A percentile compares a stretch with the other conserved stretches of the same genome.
phyloP scores from a whole-genome alignment of 2,797 vertebrate genomes.

The Triplophysa bombifrons region DNA sequence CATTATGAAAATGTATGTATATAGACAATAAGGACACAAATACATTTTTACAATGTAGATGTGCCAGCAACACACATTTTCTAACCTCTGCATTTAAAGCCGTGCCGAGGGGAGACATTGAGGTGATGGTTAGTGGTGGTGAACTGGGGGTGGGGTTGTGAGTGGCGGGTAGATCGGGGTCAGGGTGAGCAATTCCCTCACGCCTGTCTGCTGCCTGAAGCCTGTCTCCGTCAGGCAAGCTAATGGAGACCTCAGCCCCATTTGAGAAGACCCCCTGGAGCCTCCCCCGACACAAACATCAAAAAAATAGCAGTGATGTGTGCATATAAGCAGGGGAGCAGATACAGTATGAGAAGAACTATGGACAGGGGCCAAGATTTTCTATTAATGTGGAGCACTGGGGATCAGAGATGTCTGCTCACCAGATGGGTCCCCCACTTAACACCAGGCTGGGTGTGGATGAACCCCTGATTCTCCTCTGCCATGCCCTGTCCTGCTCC shows the following conservation, averaged over 20 bases:
- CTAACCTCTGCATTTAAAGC: slow-evolving; percentile 29
- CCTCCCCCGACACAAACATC: slow-evolving; percentile 9
- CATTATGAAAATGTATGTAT: no score
- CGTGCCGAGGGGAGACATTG: not conserved
- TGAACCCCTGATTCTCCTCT: slow-evolving; percentile 1
- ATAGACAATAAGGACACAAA: no score
- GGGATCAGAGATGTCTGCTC: slow-evolving; percentile 48
- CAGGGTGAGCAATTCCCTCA: slow-evolving; percentile 55
- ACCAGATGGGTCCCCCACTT: slow-evolving; percentile 59
- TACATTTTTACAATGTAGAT: no score
- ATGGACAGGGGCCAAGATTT: slow-evolving; percentile 47
- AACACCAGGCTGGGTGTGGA: slow-evolving; percentile 27
- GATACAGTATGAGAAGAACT: slow-evolving; percentile 27
- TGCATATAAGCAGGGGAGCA: slow-evolving; percentile 29
- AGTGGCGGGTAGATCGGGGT: slow-evolving; percentile 29
- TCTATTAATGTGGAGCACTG: slow-evolving; percentile 52
- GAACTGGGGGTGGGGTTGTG: slow-evolving; percentile 2
- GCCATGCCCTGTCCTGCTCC: slow-evolving; percentile 20
- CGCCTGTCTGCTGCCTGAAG: slow-evolving; percentile 52
- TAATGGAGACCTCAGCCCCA: slow-evolving; percentile 75
- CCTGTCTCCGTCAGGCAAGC: slow-evolving; percentile 46
- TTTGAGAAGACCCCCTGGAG: slow-evolving; percentile 53
- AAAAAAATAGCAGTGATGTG: slow-evolving; percentile 17
- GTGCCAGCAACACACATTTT: not conserved
- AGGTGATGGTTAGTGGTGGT: slow-evolving; percentile 23